Base-by-base conservation (phyloP, 2,113 vertebrate genomes). In the Miniopterus natalensis region DNA sequence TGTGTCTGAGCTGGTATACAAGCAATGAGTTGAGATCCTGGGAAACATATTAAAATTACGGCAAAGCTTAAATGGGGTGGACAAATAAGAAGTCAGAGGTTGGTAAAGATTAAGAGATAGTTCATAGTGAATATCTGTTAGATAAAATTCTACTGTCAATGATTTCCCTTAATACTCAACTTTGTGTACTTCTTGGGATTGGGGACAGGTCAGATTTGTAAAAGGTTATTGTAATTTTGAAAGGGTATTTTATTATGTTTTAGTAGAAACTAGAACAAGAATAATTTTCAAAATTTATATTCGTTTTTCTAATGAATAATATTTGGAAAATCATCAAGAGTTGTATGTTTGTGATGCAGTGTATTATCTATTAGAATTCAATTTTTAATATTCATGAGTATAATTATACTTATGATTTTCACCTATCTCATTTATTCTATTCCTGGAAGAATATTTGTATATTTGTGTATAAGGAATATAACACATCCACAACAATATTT, bases 171-270 rank as follows among this genome's bases (percentile, higher is more conserved):
- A 81, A 65, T 8, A 51, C 21, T 85, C 17, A 59, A 7, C 0
- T 49, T 45, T 17, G 9, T 31, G 14, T 81, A 36, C 8, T 27
- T 70, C 21, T 40, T 84, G 36, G 40, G 57, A 85, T 4, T 40
- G 23, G 7, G 2, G 63, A 3, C 68, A 70, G 74, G 23, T 73
- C 63, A 92, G 6, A 12, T 83, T 83, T 75, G 77, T 78, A 70
- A 89, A 36, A 90, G 21, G 36, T 78, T 17, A 90, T 61, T 83
- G 21, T 87, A 84, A 51, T 84, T 95, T 94, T 36, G 45, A 92
- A 92, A 53, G 25, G 27, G 15, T 63, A 66, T 70, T 89, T 79
- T 73, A 45, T 49, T 88, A 63, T 68, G 53, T 49, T 93, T 68
- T 70, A 71, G 29, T 74, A 57, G n/a, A 63, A 57, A 97, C 2